Conservation (phyloP, 2,888 invertebrate species). For the Ametastegia equiseti region DNA sequence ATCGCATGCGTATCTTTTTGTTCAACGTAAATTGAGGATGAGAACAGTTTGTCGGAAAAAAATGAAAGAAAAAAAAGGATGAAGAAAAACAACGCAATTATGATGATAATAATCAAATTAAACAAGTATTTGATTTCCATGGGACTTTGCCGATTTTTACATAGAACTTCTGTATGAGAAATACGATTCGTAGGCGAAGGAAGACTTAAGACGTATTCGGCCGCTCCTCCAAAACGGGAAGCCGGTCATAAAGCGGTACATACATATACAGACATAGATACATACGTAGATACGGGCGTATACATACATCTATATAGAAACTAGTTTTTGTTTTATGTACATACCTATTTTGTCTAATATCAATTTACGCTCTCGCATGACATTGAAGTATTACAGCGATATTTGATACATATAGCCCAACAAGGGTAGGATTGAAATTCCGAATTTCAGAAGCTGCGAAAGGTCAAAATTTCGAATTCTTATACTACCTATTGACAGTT, state of each 20-base stretch:
- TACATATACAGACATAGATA: background rate
- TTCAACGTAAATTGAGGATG: background rate
- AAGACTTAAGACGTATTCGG: background rate
- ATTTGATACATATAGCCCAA: too few species aligned
- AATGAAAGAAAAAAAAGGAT: background rate
- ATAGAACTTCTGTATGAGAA: background rate
- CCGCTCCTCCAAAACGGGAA: background rate
- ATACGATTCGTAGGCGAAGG: background rate
- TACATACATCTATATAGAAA: background rate
- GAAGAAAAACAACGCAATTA: background rate
- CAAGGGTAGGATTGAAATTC: too few species aligned
- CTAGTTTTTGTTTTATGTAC: background rate
- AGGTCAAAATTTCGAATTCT: too few species aligned
- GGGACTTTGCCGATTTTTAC: background rate
- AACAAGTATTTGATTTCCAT: background rate
- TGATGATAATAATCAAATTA: background rate
- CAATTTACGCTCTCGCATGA: background rate
- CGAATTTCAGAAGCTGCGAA: too few species aligned
- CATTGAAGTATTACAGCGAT: too few species aligned
- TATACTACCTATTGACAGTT: too few species aligned
- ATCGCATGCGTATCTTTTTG: background rate
- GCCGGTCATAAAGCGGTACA: slow-evolving; percentile 13
- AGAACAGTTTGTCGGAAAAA: background rate
- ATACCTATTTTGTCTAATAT: background rate
- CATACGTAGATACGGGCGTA: background rate